Evolutionary conservation across 2,113 vertebrate genomes (phyloP).

Genomic region (Merops nubicus): DNA sequence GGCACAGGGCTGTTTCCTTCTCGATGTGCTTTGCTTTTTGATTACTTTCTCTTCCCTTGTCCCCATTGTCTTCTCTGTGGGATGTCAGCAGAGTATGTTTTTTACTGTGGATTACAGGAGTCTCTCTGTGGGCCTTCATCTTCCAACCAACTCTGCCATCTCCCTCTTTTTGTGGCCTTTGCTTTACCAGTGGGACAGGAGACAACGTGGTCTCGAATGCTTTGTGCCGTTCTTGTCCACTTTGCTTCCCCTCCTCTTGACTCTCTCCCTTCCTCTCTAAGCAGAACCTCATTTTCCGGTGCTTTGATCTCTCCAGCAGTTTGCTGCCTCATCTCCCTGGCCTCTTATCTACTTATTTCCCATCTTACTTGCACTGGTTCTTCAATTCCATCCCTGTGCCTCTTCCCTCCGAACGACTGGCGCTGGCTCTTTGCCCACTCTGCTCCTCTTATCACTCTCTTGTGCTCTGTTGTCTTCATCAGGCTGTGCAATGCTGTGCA

Average conservation of each 20-base stretch:
- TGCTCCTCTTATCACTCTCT: background rate
- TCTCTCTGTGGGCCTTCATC: background rate
- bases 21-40: slow-evolving; percentile 49
- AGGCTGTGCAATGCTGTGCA: background rate
- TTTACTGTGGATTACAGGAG: slow-evolving; percentile 1
- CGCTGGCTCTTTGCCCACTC: background rate
- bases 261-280: background rate
- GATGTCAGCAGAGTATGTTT: background rate
- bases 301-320: background rate
- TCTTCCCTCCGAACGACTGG: background rate
- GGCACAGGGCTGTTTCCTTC: slow-evolving; percentile 63
- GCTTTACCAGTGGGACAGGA: background rate
- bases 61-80: slow-evolving; percentile 3
- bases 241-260: background rate
- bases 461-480: slow-evolving; percentile 24
- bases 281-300: background rate
- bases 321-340: background rate
- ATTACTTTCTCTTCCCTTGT: slow-evolving; percentile 43
- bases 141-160: background rate
- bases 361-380: background rate
- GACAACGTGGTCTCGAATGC: background rate
- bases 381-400: background rate
- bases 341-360: background rate
- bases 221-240: background rate
- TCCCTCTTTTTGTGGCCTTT: background rate